phyloP scores from a whole-genome alignment of 2,797 vertebrate species.

The Neopelma chrysocephalum region DNA sequence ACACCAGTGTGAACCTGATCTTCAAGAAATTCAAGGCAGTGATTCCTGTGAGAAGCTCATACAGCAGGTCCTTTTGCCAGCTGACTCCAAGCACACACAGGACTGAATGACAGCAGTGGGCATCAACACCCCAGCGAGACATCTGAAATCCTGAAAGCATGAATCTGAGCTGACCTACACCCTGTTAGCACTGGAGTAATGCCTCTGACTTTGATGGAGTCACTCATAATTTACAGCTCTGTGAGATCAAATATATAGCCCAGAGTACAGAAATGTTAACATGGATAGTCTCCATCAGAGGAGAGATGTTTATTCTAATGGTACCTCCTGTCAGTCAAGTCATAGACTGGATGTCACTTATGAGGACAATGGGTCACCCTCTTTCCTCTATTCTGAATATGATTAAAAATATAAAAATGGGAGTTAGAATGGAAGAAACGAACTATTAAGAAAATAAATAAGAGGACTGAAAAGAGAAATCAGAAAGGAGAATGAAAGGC shows the following conservation, averaged over 20 bases:
- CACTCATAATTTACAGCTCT: slow-evolving; percentile 54
- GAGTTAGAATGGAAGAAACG: neutral
- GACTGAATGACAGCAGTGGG: neutral
- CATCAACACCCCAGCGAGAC: neutral
- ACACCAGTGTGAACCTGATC: neutral
- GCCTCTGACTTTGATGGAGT: slow-evolving; percentile 44
- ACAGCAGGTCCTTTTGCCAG: neutral
- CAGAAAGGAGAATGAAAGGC: neutral
- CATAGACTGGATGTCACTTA: neutral
- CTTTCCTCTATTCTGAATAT: neutral
- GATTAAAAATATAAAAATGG: slow-evolving; percentile 37
- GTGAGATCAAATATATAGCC: slow-evolving; percentile 29
- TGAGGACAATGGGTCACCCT: neutral
- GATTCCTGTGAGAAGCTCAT: neutral
- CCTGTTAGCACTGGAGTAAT: neutral
- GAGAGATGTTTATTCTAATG: slow-evolving; percentile 16
- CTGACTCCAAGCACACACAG: neutral
- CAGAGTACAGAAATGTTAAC: slow-evolving; percentile 1
- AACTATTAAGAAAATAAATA: neutral
- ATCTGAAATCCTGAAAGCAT: neutral
- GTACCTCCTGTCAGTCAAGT: slow-evolving; percentile 26
- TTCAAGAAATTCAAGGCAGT: neutral
- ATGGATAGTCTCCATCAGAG: neutral
- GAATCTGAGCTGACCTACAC: neutral
- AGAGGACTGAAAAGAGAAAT: neutral